Conservation (phyloP, 2,888 invertebrate genomes). For the Maniola hyperantus region DNA sequence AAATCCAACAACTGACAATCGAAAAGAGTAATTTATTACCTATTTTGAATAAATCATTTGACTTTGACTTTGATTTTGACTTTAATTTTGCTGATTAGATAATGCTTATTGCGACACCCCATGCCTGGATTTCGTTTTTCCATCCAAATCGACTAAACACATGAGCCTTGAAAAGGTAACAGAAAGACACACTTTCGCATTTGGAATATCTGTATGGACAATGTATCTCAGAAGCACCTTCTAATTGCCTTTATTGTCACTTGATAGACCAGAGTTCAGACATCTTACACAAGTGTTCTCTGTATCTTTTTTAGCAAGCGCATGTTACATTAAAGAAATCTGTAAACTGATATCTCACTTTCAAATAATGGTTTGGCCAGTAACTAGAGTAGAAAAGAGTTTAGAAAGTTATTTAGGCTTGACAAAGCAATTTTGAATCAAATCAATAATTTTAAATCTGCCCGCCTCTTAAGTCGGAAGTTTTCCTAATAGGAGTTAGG, state of each 20-base stretch:
- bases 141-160: too few relatives aligned
- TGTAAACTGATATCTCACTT: conserved; percentile 3
- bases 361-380: not conserved
- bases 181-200: too few relatives aligned
- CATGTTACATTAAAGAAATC: conserved; percentile 8
- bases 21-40: too few relatives aligned
- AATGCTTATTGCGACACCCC: too few relatives aligned
- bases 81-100: too few relatives aligned
- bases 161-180: too few relatives aligned
- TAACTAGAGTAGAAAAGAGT: not conserved
- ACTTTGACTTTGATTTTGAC: too few relatives aligned
- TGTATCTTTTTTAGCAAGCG: not conserved
- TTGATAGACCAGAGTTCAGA: not conserved
- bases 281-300: not conserved
- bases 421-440: not conserved
- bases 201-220: not conserved
- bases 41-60: too few relatives aligned
- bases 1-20: too few relatives aligned
- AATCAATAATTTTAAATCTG: not conserved
- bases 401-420: not conserved
- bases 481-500: too few relatives aligned
- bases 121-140: too few relatives aligned
- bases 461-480: too few relatives aligned
- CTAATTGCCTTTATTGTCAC: conserved; percentile 7
- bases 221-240: conserved; percentile 6